phyloP scores from a whole-genome alignment of 2,113 vertebrate species.

The Eretmochelys imbricata region DNA sequence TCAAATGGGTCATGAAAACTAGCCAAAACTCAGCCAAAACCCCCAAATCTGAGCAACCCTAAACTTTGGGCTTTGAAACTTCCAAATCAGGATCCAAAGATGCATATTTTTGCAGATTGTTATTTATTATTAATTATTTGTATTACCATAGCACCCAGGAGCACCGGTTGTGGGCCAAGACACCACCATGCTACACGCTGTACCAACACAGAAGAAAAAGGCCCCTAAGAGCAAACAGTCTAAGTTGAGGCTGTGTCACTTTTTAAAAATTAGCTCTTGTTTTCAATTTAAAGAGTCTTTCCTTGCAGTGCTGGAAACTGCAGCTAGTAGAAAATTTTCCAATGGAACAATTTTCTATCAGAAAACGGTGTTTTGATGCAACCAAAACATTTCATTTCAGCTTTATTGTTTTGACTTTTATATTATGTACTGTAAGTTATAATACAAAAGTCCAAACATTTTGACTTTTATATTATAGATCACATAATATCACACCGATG shows the following conservation, averaged over 20 bases:
- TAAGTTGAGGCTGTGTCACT: not conserved
- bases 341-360: not conserved
- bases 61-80: not conserved
- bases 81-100: not conserved
- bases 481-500: not conserved
- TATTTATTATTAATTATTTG: not conserved
- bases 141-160: not conserved
- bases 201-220: not conserved
- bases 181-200: not conserved
- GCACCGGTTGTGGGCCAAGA: not conserved
- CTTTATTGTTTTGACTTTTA: not conserved
- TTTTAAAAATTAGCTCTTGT: not conserved
- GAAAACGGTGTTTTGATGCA: not conserved
- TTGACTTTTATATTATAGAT: not conserved
- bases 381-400: not conserved
- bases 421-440: not conserved
- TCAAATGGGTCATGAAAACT: not conserved
- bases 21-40: not conserved
- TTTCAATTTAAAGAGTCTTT: not conserved
- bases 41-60: not conserved
- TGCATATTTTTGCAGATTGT: not conserved
- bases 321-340: not conserved
- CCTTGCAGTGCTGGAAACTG: not conserved
- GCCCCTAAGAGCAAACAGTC: not conserved
- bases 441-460: not conserved